Conservation (phyloP, 1,140 invertebrate species). For the Cotesia typhae region DNA sequence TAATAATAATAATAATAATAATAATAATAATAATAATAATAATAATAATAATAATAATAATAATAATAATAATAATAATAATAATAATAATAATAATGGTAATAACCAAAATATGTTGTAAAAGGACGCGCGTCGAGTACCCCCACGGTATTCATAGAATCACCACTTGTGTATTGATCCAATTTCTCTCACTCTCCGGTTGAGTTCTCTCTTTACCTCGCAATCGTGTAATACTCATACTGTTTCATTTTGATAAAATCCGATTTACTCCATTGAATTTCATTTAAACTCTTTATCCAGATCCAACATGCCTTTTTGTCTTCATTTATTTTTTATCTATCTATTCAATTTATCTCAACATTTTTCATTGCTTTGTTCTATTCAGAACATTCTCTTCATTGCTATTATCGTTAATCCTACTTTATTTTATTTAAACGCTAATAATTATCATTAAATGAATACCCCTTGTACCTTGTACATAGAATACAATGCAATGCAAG, state of each 20-base stretch:
- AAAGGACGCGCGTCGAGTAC: no score
- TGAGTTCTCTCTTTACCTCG: constrained; percentile 9
- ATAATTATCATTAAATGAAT: neutral
- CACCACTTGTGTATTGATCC: constrained; percentile 52
- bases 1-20: no score
- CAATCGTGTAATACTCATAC: constrained; percentile 40
- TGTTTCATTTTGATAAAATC: constrained; percentile 51
- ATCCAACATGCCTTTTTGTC: constrained; percentile 16
- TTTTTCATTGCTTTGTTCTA: constrained; percentile 3
- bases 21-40: no score
- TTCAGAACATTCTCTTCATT: neutral
- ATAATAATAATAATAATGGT: no score
- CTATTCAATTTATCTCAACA: constrained; percentile 33
- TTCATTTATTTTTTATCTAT: constrained; percentile 15
- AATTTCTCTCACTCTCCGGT: constrained; percentile 32
- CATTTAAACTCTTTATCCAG: constrained; percentile 36
- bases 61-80: no score
- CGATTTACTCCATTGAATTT: constrained; percentile 43
- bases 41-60: no score
- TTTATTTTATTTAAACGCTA: neutral
- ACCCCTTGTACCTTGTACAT: no score
- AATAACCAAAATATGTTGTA: no score
- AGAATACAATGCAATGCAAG: no score
- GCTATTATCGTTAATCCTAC: constrained; percentile 17
- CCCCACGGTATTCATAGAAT: no score